Evolutionary conservation across 1,140 invertebrate species (phyloP).

Genomic region (Aplysia californica): DNA sequence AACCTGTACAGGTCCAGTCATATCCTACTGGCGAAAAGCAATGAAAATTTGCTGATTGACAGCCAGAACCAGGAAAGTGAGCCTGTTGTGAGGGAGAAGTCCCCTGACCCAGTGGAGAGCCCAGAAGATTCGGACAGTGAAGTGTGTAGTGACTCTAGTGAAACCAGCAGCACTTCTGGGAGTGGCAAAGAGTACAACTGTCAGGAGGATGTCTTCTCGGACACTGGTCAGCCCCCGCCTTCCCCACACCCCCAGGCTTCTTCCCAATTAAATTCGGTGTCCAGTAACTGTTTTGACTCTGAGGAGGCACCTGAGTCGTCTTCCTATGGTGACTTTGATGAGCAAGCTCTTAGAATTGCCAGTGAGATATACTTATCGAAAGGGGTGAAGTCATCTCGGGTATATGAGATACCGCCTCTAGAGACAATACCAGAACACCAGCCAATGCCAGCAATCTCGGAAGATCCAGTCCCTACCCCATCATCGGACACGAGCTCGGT

Average conservation of each 20-base stretch:
- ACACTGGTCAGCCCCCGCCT: not conserved
- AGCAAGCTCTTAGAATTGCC: constrained; percentile 46
- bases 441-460: constrained; percentile 32
- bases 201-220: not conserved
- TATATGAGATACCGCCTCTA: constrained; percentile 38
- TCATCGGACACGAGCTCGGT: constrained; percentile 40
- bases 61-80: too few species aligned
- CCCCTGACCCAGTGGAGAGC: too few species aligned
- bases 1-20: too few species aligned
- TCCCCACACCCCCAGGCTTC: not conserved
- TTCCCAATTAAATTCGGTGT: not conserved
- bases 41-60: too few species aligned
- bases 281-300: not conserved
- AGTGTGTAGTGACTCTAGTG: not conserved
- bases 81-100: too few species aligned
- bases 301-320: not conserved
- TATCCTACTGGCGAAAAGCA: too few species aligned
- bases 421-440: constrained; percentile 59
- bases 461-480: constrained; percentile 24
- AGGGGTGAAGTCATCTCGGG: constrained; percentile 36
- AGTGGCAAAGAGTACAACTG: constrained; percentile 13
- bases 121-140: not conserved
- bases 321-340: constrained; percentile 26
- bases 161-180: not conserved
- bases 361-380: constrained; percentile 57